Conservation (phyloP, 64 coral and sea anemone species). For the Dendrophyllia cribrosa region DNA sequence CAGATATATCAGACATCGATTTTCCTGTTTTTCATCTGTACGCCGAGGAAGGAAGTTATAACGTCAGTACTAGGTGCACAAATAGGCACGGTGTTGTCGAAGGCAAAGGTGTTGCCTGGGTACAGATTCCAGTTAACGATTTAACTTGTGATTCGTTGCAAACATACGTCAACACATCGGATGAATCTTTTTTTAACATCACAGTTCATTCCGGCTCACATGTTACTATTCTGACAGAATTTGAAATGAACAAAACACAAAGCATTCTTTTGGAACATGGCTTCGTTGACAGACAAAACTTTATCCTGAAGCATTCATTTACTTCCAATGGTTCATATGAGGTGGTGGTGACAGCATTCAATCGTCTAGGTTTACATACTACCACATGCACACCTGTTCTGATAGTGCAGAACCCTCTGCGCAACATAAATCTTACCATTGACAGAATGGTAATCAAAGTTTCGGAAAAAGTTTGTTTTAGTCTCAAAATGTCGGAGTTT, state of each 20-base stretch:
- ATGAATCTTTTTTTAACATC: slow-evolving; percentile 2
- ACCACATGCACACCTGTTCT: neutral
- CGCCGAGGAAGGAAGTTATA: slow-evolving; percentile 4
- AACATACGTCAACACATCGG: neutral
- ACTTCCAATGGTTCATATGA: neutral
- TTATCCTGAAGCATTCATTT: slow-evolving; percentile 5
- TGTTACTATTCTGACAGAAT: neutral
- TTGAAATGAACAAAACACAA: neutral
- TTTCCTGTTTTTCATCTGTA: slow-evolving; percentile 42
- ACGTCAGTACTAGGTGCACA: slow-evolving; percentile 19
- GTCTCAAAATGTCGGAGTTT: neutral
- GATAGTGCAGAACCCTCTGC: slow-evolving; percentile 37
- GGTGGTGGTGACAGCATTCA: neutral
- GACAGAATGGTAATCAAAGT: neutral
- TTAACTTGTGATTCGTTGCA: slow-evolving; percentile 22
- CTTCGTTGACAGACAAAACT: neutral
- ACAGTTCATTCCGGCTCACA: slow-evolving; percentile 15
- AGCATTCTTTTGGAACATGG: neutral
- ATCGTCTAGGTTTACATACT: neutral
- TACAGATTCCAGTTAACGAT: slow-evolving; percentile 44
- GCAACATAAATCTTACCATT: neutral
- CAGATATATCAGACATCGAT: slow-evolving; percentile 35
- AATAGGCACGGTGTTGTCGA: slow-evolving; percentile 30
- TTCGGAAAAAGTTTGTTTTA: neutral
- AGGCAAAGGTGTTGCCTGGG: slow-evolving; percentile 12